Conservation (phyloP, 1,140 invertebrate species). For the Scaptomyza pallida region DNA sequence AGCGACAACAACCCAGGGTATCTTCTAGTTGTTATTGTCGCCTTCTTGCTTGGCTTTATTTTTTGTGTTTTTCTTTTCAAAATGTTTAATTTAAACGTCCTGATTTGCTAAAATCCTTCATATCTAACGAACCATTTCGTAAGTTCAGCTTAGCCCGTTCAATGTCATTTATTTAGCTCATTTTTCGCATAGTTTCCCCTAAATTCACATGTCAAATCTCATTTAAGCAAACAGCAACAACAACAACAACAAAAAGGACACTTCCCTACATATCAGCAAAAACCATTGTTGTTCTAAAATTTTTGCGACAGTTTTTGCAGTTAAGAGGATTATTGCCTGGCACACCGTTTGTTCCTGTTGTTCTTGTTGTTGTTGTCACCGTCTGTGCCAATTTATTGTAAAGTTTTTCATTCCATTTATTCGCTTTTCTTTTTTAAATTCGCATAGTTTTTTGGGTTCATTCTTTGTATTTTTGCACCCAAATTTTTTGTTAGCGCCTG, state of each 20-base stretch:
- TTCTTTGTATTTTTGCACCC: constrained; percentile 55
- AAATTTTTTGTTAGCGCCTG: constrained; percentile 58
- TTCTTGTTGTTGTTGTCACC: constrained; percentile 30
- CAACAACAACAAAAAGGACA: constrained; percentile 6
- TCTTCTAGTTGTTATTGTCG: no score
- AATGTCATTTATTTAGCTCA: constrained; percentile 10
- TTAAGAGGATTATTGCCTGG: constrained; percentile 79
- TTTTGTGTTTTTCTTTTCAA: background rate
- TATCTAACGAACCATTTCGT: constrained; percentile 29
- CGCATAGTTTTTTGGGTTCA: constrained; percentile 30
- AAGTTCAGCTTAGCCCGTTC: constrained; percentile 25
- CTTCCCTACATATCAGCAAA: constrained; percentile 14
- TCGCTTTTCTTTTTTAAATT: constrained; percentile 40
- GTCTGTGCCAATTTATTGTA: constrained; percentile 77
- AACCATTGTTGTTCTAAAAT: constrained; percentile 59
- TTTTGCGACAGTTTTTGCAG: constrained; percentile 78
- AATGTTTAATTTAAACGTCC: constrained; percentile 13
- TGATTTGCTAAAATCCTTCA: constrained; percentile 26
- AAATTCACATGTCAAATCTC: constrained; percentile 52
- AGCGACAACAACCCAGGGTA: no score
- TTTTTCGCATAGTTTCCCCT: constrained; percentile 30
- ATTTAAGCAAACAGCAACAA: constrained; percentile 38
- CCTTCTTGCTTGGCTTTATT: no score
- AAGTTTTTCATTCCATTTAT: constrained; percentile 56
- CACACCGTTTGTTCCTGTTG: constrained; percentile 10